Conservation (phyloP, 2,797 vertebrate species). For the Xerus rutilus region DNA sequence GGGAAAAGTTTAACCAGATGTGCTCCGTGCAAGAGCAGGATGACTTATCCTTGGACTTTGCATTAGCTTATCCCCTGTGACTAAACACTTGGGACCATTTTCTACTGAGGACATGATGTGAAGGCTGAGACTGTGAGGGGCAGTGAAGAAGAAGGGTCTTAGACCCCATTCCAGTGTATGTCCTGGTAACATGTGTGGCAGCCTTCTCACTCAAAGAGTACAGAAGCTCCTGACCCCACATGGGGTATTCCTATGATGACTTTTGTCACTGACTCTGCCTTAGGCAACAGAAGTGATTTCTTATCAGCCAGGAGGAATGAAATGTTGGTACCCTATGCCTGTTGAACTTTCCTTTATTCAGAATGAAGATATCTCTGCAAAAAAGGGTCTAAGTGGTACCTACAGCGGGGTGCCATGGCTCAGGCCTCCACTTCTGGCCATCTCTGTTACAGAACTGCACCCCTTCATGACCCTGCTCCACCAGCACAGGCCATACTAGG, state of each 20-base stretch:
- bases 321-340: background rate
- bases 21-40: background rate
- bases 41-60: background rate
- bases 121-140: background rate
- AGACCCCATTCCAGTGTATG: background rate
- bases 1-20: background rate
- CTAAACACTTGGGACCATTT: background rate
- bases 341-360: background rate
- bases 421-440: background rate
- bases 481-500: rapidly evolving
- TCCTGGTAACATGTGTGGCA: background rate
- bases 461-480: background rate
- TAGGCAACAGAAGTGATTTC: background rate
- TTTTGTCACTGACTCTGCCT: background rate
- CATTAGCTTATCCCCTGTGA: background rate
- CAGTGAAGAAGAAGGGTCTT: background rate
- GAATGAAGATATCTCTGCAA: background rate
- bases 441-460: background rate
- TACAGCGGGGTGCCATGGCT: background rate
- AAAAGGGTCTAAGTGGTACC: background rate
- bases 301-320: background rate
- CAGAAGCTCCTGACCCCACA: background rate
- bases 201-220: background rate
- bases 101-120: background rate
- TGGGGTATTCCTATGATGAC: background rate